phyloP scores from a whole-genome alignment of 1,140 invertebrate species.

The Lordiphosa clarofinis region DNA sequence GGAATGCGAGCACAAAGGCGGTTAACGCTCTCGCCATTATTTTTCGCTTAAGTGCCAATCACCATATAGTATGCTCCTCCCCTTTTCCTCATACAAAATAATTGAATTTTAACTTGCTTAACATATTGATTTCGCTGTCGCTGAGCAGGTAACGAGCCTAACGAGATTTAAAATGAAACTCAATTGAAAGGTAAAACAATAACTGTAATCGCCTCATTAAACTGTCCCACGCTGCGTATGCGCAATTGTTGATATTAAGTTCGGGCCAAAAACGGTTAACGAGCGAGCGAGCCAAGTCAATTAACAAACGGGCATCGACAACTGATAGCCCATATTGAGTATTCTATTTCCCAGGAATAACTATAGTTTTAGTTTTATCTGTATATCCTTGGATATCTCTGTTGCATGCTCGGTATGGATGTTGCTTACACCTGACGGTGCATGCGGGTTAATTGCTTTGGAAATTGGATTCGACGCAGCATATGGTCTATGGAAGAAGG shows the following conservation, averaged over 20 bases:
- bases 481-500: conserved; percentile 47
- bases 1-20: background rate
- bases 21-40: conserved; percentile 25
- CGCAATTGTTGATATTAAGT: conserved; percentile 33
- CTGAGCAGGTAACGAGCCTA: conserved; percentile 59
- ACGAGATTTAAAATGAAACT: conserved; percentile 65
- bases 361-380: background rate
- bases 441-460: conserved; percentile 66
- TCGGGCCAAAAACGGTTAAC: conserved; percentile 1
- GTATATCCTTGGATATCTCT: too few species aligned
- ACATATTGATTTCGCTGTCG: conserved; percentile 51
- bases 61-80: too few species aligned
- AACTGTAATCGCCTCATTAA: conserved; percentile 52
- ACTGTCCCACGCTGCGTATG: conserved; percentile 29
- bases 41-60: conserved; percentile 30
- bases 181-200: conserved; percentile 62
- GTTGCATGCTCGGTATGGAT: conserved; percentile 26
- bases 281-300: conserved; percentile 36
- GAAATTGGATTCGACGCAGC: conserved; percentile 60
- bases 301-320: conserved; percentile 31
- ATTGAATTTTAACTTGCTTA: conserved; percentile 69
- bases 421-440: conserved; percentile 40
- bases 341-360: conserved; percentile 50
- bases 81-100: background rate
- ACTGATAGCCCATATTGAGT: conserved; percentile 39